Evolutionary conservation across 2,113 vertebrate genomes (phyloP), one percentile per base, ranked within the genome.

Genomic region (Sylvilagus bachmani): DNA sequence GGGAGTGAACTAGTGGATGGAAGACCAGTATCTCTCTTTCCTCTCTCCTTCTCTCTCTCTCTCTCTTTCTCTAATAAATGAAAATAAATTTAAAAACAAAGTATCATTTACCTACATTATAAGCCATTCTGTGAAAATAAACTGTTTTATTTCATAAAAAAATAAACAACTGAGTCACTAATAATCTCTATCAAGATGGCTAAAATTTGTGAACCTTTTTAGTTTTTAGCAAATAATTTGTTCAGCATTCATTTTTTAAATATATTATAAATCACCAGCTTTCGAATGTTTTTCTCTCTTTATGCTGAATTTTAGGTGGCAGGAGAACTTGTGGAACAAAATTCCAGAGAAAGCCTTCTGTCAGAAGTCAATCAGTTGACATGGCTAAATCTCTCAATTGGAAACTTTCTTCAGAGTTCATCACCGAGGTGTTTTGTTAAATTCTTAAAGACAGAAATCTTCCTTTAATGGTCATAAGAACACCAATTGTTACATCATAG

Each of bases 401-500:
- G 97, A 97, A 92, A 0, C 11, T 84, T 25, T 80, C 51, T 95
- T 94, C 73, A 95, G 66, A 78, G 75, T 96, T 83, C 55, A 51
- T 64, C 88, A 77, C 58, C 93, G 69, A 90, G 49, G 58, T 91
- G 69, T 78, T 95, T 96, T 94, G 55, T 33, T 97, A 92, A 86
- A 75, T 96, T 97, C 94, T 97, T 97, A 93, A 97, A 79, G 77
- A 61, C 85, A 94, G 64, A 93, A 82, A 90, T 87, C 86, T 92
- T 95, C 90, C 89, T 92, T 93, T 38, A 93, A 97, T 96, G 95
- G 82, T 96, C 81, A 0, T 78, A 86, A 55, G 88, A 91, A 97
- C 51, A 71, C 44, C 70, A 90, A 71, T 95, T 38, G 62, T 97
- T 97, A 95, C 81, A 92, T 97, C 91, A 94, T 66, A 96, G 87